phyloP scores from a whole-genome alignment of 2,113 vertebrate genomes.

The Neolamprologus devosi region DNA sequence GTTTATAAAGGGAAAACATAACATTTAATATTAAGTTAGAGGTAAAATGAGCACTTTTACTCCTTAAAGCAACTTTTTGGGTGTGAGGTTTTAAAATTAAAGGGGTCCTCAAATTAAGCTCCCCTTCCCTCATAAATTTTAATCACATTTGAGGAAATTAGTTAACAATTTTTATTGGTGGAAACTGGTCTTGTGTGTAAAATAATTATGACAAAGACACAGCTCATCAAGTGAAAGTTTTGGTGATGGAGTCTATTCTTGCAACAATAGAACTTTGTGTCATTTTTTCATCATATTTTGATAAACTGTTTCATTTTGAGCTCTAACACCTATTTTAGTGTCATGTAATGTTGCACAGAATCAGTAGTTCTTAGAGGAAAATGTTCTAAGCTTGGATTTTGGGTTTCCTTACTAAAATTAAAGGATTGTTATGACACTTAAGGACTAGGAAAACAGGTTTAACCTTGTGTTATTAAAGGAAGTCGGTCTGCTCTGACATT shows the following conservation, averaged over 20 bases:
- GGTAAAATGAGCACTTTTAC: rapidly evolving
- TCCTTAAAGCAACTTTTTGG: not conserved
- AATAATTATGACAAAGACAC: not conserved
- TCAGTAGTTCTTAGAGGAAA: not conserved
- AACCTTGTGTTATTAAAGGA: not conserved
- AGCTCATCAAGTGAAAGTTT: not conserved
- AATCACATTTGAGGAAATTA: not conserved
- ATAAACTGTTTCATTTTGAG: rapidly evolving
- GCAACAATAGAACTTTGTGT: not conserved
- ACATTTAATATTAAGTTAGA: not conserved
- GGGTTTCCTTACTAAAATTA: not conserved
- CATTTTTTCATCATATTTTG: not conserved
- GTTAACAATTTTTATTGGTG: not conserved
- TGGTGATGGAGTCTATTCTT: not conserved
- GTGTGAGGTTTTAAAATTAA: not conserved
- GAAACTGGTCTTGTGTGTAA: not conserved
- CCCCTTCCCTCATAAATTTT: rapidly evolving
- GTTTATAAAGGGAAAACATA: not conserved
- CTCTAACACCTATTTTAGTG: not conserved
- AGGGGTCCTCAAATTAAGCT: not conserved
- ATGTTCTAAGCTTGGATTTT: not conserved
- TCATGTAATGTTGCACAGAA: rapidly evolving
- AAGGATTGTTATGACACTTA: rapidly evolving
- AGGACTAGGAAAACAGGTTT: not conserved
- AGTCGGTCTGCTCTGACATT: rapidly evolving